Base-by-base conservation (phyloP, 2,888 invertebrate species). In the Chelonus formosanus region DNA sequence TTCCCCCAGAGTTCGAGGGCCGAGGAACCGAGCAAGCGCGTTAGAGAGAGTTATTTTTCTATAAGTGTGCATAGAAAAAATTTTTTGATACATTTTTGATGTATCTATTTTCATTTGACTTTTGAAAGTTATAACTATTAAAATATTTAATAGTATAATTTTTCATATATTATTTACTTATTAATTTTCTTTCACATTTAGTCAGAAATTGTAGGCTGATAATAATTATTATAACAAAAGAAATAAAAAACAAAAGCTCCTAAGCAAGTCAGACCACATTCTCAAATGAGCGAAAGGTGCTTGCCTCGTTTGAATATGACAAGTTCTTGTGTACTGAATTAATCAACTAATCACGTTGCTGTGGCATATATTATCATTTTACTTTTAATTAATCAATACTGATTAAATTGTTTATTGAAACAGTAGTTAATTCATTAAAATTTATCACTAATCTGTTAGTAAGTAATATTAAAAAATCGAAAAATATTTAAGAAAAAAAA, bases 11-110 rank as follows among this genome's bases (percentile, higher is more conserved):
- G 71, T 71, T 71, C 70, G 75, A 67, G 69, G 69, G 69, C 67
- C 53, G 65, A 68, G 70, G 78, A 40, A 6, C 40, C 40, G 40
- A 75, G 81, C 80, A 80, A 69, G 80, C 80, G 80, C 80, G 77
- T 69, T 76, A 61, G 64, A 63, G 10, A 32, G n/a, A 43, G 34
- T 52, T 52, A 52, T 52, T 52, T 52, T 52, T 52, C 34, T 52
- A 52, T 52, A 52, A 52, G 34, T 52, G 32, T 32, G 34, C 32
- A 32, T 52, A 31, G 34, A 52, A 52, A 31, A 52, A 52, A 32
- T 52, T 34, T 32, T 31, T 32, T 32, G n/a, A 8, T 52, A 32
- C 31, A 48, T 48, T 45, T 45, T 10, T 31, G 48, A 48, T 48
- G 6, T 48, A 48, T n/a, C 44, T 20, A 20, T 20, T 20, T 20